phyloP scores from a whole-genome alignment of 2,888 invertebrate genomes.

The Carpatolechia fugitivella region DNA sequence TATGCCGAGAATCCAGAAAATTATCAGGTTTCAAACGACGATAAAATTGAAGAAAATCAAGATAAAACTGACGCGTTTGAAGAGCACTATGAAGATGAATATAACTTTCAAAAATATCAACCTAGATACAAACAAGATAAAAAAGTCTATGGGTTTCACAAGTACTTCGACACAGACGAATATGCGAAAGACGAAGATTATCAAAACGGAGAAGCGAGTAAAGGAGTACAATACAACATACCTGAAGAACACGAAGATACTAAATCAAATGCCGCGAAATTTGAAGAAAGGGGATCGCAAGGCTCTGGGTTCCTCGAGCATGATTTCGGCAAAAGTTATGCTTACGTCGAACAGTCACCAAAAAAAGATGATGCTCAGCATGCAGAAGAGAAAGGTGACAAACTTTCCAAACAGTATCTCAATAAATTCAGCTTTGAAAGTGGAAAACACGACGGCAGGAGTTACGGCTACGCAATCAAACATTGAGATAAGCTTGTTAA shows the following conservation, averaged over 20 bases:
- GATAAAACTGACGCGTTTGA: slow-evolving; percentile 33
- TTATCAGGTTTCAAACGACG: slow-evolving; percentile 71
- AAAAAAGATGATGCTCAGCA: slow-evolving; percentile 64
- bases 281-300: slow-evolving; percentile 73
- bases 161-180: slow-evolving; percentile 84
- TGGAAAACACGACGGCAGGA: slow-evolving; percentile 48
- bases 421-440: slow-evolving; percentile 68
- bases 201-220: slow-evolving; percentile 82
- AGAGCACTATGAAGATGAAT: background rate
- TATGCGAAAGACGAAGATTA: slow-evolving; percentile 85
- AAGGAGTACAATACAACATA: slow-evolving; percentile 77
- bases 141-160: slow-evolving; percentile 83
- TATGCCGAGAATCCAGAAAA: slow-evolving; percentile 77
- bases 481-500: slow-evolving; percentile 45
- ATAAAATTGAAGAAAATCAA: slow-evolving; percentile 72
- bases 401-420: slow-evolving; percentile 68
- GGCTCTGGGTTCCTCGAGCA: slow-evolving; percentile 72
- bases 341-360: slow-evolving; percentile 73
- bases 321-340: slow-evolving; percentile 70
- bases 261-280: slow-evolving; percentile 70
- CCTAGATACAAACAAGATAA: slow-evolving; percentile 80
- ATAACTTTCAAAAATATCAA: slow-evolving; percentile 59
- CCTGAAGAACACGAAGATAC: slow-evolving; percentile 73
- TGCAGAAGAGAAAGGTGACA: slow-evolving; percentile 49
- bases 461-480: slow-evolving; percentile 67